Conservation (phyloP, 2,888 invertebrate genomes). For the Bombylius major region DNA sequence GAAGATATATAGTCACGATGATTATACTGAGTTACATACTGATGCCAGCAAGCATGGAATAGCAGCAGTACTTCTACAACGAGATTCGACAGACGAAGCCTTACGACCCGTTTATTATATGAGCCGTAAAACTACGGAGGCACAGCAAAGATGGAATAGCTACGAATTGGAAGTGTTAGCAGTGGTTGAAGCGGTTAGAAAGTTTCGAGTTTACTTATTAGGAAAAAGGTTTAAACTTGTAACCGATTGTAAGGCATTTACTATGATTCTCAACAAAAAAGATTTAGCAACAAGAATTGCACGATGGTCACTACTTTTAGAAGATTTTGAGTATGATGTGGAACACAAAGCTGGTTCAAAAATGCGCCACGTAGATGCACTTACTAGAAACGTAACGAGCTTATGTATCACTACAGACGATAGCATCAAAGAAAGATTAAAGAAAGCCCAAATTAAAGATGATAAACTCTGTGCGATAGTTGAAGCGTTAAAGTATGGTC, state of each 20-base stretch:
- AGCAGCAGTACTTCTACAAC: no score
- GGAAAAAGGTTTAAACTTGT: constrained; percentile 13
- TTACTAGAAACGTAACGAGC: constrained; percentile 13
- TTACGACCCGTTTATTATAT: no score
- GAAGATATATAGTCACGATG: no score
- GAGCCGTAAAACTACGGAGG: no score
- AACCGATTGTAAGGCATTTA: constrained; percentile 14
- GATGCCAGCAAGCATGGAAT: no score
- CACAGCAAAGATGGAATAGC: no score
- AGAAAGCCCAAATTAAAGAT: constrained; percentile 6
- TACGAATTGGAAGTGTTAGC: constrained; percentile 9
- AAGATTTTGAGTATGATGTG: constrained; percentile 17
- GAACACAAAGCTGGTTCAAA: constrained; percentile 14
- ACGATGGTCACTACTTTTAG: constrained; percentile 15
- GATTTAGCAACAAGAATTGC: constrained; percentile 13
- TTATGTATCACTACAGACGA: constrained; percentile 1
- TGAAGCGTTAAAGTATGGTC: neutral
- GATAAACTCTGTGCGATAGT: constrained; percentile 3
- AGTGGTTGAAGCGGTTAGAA: neutral
- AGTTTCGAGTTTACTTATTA: constrained; percentile 4
- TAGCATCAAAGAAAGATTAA: constrained; percentile 1
- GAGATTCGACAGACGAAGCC: no score
- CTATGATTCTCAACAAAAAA: constrained; percentile 11
- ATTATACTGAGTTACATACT: no score
- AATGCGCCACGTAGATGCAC: constrained; percentile 17